Evolutionary conservation across 2,113 vertebrate genomes (phyloP).

Genomic region (Rhadina sibilatrix): DNA sequence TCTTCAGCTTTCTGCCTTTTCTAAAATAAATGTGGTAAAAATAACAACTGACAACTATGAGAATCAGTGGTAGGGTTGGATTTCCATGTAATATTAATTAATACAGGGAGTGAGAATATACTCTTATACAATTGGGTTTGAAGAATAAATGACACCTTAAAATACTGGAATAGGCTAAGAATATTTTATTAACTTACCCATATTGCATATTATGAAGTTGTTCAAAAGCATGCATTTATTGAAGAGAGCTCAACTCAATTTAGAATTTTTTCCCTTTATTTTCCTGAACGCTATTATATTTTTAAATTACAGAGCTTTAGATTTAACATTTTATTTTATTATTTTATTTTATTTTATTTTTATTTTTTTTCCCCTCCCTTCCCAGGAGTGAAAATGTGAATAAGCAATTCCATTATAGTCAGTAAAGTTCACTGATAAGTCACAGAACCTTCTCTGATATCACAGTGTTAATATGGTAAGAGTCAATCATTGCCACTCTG

Average conservation of each 20-base stretch:
- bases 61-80: neutral
- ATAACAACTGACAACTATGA: neutral
- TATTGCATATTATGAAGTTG: neutral
- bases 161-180: neutral
- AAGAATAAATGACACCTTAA: neutral
- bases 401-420: neutral
- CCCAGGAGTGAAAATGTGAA: neutral
- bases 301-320: neutral
- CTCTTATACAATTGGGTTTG: fast-evolving
- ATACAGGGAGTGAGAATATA: neutral
- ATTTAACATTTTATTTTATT: too few relatives aligned
- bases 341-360: neutral
- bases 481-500: neutral
- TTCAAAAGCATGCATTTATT: neutral
- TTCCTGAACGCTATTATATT: neutral
- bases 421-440: neutral
- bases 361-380: neutral
- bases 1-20: neutral
- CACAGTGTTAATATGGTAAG: neutral
- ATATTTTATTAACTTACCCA: neutral
- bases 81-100: neutral
- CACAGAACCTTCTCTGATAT: neutral
- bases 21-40: neutral
- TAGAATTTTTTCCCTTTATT: neutral
- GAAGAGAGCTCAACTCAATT: neutral